Percentiles rank a stretch among this genome's conserved stretches.
Conservation (phyloP, 2,113 vertebrate species). For the Phainopepla nitens region DNA sequence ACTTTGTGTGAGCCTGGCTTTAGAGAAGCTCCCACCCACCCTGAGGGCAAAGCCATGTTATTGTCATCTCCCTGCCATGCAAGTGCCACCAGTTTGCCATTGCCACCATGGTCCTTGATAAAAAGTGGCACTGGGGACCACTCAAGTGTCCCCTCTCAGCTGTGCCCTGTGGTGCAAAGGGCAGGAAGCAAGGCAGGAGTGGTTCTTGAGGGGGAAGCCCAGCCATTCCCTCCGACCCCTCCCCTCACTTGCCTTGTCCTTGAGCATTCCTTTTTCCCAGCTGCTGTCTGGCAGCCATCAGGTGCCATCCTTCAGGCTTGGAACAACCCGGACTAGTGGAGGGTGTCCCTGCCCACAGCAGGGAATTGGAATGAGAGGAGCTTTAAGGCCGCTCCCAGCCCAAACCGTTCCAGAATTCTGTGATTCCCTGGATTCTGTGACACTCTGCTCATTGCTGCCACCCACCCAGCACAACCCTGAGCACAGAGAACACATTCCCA, state of each 20-base stretch:
- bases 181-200: neutral
- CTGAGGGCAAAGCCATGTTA: neutral
- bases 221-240: neutral
- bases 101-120: accelerated
- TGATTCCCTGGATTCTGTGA: neutral
- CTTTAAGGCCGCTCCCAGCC: neutral
- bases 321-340: neutral
- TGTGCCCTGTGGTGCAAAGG: accelerated
- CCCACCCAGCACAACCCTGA: accelerated
- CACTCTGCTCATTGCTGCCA: too few species aligned
- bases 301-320: conserved; percentile 64
- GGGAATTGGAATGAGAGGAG: neutral
- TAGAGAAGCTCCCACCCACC: neutral
- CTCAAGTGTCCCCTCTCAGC: neutral
- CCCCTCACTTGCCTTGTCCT: neutral
- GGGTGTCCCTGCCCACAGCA: too few species aligned
- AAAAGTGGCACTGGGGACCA: neutral
- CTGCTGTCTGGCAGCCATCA: conserved; percentile 3
- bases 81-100: neutral
- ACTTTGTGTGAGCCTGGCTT: accelerated
- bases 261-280: neutral
- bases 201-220: neutral
- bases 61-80: accelerated
- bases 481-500: neutral
- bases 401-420: neutral